These are phyloP conservation scores for Drosophila seguyi DNA, from an alignment of 1,140 invertebrate species.

Conservation along the genomic window DNA sequence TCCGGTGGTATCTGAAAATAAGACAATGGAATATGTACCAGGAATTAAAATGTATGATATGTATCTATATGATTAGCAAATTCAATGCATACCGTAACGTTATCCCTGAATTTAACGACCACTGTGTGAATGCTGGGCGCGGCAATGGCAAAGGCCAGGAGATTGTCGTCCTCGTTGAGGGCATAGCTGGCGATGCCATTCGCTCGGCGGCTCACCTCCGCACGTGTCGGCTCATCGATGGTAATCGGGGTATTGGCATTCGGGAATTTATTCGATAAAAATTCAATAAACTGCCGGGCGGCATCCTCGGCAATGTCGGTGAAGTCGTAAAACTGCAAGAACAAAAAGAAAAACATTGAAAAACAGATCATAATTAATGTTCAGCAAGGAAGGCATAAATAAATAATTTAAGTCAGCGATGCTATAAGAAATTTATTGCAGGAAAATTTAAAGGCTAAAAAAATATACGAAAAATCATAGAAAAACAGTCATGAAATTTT, in stretches of 20 bases:
- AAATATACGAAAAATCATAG: not conserved
- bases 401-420: not conserved
- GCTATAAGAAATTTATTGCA: not conserved
- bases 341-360: not conserved
- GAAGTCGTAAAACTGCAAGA: conserved; percentile 78
- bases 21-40: not conserved
- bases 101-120: conserved; percentile 84
- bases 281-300: conserved; percentile 83
- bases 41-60: conserved; percentile 8
- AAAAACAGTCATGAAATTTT: not conserved
- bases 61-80: conserved; percentile 21
- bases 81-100: conserved; percentile 71
- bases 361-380: conserved; percentile 33
- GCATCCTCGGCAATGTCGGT: conserved; percentile 77
- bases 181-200: conserved; percentile 81
- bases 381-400: conserved; percentile 1
- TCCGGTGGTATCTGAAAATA: conserved; percentile 77
- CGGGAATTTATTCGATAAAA: conserved; percentile 75
- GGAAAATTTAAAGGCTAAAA: not conserved
- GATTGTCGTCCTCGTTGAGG: conserved; percentile 81
- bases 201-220: conserved; percentile 73
- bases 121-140: conserved; percentile 83
- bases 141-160: conserved; percentile 84
- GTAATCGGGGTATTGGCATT: conserved; percentile 61
- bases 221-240: conserved; percentile 70